Percentiles rank a stretch among this genome's conserved stretches.
Evolutionary conservation across 2,113 vertebrate species (phyloP).

Genomic region (Bothrops jararaca): DNA sequence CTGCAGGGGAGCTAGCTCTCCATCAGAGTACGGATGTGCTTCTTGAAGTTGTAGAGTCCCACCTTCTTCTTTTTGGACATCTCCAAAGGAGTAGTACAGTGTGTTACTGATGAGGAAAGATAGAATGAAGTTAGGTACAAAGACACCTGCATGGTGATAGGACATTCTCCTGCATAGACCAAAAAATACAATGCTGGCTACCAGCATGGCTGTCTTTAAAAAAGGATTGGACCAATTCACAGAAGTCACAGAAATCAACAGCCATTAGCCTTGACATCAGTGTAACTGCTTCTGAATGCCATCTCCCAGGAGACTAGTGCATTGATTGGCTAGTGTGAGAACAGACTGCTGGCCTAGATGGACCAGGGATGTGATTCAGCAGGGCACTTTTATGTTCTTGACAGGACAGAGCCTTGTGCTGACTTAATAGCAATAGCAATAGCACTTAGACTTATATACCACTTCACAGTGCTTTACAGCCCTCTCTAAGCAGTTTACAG

Average conservation of each 20-base stretch:
- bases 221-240: background rate
- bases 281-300: background rate
- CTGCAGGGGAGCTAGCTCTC: constrained; percentile 67
- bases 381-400: background rate
- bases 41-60: constrained; percentile 46
- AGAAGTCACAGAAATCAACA: background rate
- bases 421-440: background rate
- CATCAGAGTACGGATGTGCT: constrained; percentile 75
- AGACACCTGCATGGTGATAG: background rate
- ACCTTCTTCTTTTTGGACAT: constrained; percentile 59
- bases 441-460: background rate
- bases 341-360: background rate
- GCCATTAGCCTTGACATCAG: background rate
- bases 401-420: background rate
- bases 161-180: background rate
- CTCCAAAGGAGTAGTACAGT: constrained; percentile 70
- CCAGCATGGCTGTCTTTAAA: background rate
- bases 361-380: background rate
- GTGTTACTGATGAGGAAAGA: constrained; percentile 65
- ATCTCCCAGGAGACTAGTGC: background rate
- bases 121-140: background rate
- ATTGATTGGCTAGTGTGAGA: background rate
- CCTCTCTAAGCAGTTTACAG: background rate
- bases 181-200: background rate
- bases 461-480: background rate